Evolutionary conservation across 2,888 invertebrate genomes (phyloP).

Genomic region (Lochmaea crataegi): DNA sequence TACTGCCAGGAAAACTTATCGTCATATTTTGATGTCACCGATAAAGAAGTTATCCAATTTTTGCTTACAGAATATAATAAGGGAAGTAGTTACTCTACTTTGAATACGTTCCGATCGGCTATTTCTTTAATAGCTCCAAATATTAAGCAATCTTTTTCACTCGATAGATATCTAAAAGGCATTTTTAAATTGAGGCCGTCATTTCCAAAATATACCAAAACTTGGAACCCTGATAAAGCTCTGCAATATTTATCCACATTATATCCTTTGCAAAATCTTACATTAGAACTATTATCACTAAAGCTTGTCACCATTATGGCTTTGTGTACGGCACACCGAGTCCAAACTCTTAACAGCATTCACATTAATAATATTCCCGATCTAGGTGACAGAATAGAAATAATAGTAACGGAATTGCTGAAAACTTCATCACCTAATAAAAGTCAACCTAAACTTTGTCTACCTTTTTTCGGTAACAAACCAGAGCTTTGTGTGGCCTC

Average conservation of each 20-base stretch:
- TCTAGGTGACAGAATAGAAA: too few species aligned
- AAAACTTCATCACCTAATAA: too few species aligned
- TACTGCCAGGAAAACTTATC: too few species aligned
- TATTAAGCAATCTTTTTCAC: neutral
- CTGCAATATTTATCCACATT: conserved; percentile 1
- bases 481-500: too few species aligned
- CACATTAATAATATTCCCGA: neutral
- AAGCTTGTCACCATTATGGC: neutral
- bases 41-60: too few species aligned
- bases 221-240: conserved; percentile 28
- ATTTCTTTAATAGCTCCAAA: neutral
- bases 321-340: neutral
- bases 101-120: neutral
- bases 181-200: conserved; percentile 25
- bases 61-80: neutral
- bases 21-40: too few species aligned
- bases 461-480: too few species aligned
- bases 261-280: conserved; percentile 1
- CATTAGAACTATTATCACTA: conserved; percentile 22
- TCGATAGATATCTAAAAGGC: conserved; percentile 29
- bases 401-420: too few species aligned
- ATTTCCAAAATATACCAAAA: conserved; percentile 23
- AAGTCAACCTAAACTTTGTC: too few species aligned
- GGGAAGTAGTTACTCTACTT: neutral
- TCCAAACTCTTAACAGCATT: neutral